Conservation (phyloP, 2,113 vertebrate genomes). For the Thomomys bottae region DNA sequence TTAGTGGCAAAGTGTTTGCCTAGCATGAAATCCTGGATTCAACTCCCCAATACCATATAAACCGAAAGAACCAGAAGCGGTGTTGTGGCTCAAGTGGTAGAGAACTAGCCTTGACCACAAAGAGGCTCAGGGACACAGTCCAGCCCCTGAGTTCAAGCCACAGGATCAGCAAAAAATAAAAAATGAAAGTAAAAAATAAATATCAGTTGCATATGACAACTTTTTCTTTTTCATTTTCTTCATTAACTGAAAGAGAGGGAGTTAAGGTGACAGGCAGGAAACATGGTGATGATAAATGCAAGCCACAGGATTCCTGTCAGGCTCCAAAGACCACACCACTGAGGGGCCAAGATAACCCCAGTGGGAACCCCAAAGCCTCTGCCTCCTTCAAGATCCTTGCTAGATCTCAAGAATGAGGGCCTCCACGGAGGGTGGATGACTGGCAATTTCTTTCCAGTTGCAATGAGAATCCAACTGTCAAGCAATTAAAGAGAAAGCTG, state of each 20-base stretch:
- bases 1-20: too few species aligned
- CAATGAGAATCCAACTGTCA: not conserved
- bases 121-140: too few species aligned
- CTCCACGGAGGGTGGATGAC: not conserved
- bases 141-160: not conserved
- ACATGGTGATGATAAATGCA: slow-evolving; percentile 38
- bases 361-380: not conserved
- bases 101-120: too few species aligned
- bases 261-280: slow-evolving; percentile 47
- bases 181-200: not conserved
- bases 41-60: too few species aligned
- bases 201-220: not conserved
- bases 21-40: too few species aligned
- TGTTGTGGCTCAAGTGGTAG: too few species aligned
- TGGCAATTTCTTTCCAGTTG: not conserved
- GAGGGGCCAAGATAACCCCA: not conserved
- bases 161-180: too few species aligned
- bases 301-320: not conserved
- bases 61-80: too few species aligned
- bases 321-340: slow-evolving; percentile 3
- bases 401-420: not conserved
- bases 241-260: not conserved
- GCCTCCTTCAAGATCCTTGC: not conserved
- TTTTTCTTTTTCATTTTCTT: not conserved
- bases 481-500: not conserved